Percentiles rank a stretch among this genome's conserved stretches.
These are phyloP conservation scores for Pao palembangensis DNA, from an alignment of 2,113 vertebrate species.

Conservation along the genomic window DNA sequence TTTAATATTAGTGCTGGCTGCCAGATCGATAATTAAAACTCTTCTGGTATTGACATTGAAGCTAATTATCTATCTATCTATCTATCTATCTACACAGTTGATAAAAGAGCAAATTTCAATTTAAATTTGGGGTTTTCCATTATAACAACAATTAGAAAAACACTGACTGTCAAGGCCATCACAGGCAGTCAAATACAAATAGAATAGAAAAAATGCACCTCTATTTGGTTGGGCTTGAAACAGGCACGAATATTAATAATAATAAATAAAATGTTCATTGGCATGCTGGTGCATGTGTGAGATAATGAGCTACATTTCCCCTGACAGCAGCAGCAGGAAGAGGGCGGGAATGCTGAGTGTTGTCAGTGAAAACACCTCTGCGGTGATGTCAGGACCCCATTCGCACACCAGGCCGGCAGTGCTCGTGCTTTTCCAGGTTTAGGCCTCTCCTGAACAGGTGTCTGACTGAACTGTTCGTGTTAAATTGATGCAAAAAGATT, in stretches of 20 bases:
- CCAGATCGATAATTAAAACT: not conserved
- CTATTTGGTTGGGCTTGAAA: constrained; percentile 26
- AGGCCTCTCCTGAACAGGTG: too few relatives aligned
- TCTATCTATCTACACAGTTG: not conserved
- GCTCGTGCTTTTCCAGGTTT: too few relatives aligned
- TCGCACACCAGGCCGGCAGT: too few relatives aligned
- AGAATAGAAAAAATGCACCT: constrained; percentile 8
- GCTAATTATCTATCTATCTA: not conserved
- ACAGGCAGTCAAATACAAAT: not conserved
- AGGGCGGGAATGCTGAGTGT: not conserved
- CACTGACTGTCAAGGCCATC: too few relatives aligned
- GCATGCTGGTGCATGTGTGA: constrained; percentile 22
- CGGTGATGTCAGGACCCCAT: not conserved
- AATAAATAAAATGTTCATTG: constrained; percentile 11
- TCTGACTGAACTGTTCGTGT: too few relatives aligned
- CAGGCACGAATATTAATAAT: not conserved
- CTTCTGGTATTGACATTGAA: not conserved
- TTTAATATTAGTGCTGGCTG: constrained; percentile 32
- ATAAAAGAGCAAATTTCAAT: not conserved
- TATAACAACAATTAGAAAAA: too few relatives aligned
- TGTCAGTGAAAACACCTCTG: not conserved
- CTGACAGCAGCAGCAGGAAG: not conserved
- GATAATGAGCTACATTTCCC: constrained; percentile 27
- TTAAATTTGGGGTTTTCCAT: too few relatives aligned
- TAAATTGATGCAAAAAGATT: too few relatives aligned